phyloP scores from a whole-genome alignment of 2,888 invertebrate genomes.

The Cheilosia grossa region DNA sequence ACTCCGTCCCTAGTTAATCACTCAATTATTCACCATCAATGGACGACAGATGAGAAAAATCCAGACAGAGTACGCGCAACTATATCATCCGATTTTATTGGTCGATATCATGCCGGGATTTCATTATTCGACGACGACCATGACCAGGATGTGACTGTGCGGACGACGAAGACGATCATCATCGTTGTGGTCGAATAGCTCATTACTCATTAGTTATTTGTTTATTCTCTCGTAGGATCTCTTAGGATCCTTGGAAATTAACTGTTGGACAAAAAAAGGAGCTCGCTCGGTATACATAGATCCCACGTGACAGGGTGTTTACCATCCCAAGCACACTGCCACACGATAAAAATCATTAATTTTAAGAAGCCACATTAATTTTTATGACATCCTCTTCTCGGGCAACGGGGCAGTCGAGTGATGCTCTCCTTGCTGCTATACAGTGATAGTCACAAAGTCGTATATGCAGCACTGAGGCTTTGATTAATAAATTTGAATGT shows the following conservation, averaged over 20 bases:
- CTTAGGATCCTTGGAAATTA: slow-evolving; percentile 61
- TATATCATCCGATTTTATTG: slow-evolving; percentile 74
- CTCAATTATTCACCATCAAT: slow-evolving; percentile 74
- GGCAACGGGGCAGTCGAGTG: neutral
- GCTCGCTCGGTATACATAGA: slow-evolving; percentile 40
- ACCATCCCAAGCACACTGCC: slow-evolving; percentile 59
- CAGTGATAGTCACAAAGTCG: neutral
- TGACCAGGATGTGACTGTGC: slow-evolving; percentile 36
- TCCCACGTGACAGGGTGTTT: slow-evolving; percentile 66
- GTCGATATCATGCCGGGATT: slow-evolving; percentile 71
- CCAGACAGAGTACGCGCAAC: slow-evolving; percentile 61
- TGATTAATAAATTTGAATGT: slow-evolving; percentile 73
- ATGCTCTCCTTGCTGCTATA: neutral
- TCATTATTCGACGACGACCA: slow-evolving; percentile 65
- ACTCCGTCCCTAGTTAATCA: slow-evolving; percentile 58
- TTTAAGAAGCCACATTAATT: slow-evolving; percentile 75
- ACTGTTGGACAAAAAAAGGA: slow-evolving; percentile 26
- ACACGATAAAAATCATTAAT: slow-evolving; percentile 75
- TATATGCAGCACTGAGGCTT: slow-evolving; percentile 30
- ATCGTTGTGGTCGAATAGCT: slow-evolving; percentile 55
- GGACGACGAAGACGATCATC: slow-evolving; percentile 47
- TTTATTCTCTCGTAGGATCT: slow-evolving; percentile 65
- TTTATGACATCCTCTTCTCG: slow-evolving; percentile 71
- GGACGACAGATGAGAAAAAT: slow-evolving; percentile 73
- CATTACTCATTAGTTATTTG: slow-evolving; percentile 74